Conservation (phyloP, 2,113 vertebrate genomes). For the Pantherophis guttatus region DNA sequence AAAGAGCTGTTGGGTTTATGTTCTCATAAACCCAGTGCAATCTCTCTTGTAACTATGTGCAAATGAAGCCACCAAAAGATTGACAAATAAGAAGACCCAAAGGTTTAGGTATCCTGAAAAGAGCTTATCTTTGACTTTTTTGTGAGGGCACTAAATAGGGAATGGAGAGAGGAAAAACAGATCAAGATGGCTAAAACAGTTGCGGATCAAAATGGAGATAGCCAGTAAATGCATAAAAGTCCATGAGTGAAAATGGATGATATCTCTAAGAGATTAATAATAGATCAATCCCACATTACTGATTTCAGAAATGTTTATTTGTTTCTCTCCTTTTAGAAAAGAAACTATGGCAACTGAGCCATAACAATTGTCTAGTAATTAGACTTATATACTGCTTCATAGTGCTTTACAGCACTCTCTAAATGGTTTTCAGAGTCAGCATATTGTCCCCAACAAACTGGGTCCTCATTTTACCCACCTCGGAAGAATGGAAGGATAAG, state of each 20-base stretch:
- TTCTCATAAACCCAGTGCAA: neutral
- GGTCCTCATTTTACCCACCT: neutral
- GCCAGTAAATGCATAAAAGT: neutral
- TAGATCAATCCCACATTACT: neutral
- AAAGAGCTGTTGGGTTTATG: neutral
- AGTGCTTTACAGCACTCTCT: neutral
- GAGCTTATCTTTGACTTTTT: neutral
- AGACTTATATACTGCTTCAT: neutral
- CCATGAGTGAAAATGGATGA: neutral
- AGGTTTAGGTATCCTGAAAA: neutral
- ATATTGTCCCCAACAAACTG: neutral
- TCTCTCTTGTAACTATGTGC: neutral
- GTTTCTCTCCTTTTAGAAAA: neutral
- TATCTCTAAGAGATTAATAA: neutral
- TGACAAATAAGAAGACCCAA: neutral
- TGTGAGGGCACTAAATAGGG: neutral
- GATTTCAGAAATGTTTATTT: neutral
- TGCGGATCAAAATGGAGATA: neutral
- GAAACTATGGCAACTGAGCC: neutral
- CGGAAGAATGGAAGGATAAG: neutral
- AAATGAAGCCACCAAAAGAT: neutral
- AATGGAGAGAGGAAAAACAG: neutral
- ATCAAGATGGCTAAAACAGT: neutral
- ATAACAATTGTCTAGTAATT: neutral
- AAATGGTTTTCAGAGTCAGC: neutral